Evolutionary conservation across 2,113 vertebrate genomes (phyloP).

Genomic region (Tetraodon nigroviridis): DNA sequence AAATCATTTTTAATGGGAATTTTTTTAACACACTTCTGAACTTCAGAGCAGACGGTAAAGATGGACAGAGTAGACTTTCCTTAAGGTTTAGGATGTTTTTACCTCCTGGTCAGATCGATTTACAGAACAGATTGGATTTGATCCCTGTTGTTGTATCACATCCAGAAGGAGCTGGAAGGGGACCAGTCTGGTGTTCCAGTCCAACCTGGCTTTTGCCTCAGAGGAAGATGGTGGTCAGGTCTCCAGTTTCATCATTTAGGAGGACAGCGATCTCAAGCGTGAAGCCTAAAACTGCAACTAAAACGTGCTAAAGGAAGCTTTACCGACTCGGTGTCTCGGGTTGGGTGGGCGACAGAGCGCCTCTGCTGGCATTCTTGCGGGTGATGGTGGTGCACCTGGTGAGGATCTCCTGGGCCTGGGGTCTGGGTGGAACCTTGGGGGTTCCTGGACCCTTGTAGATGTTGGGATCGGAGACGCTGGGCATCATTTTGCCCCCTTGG

Average conservation of each 20-base stretch:
- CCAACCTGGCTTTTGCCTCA: neutral
- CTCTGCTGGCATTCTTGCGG: slow-evolving; percentile 58
- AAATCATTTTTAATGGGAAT: too few relatives aligned
- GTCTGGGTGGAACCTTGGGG: slow-evolving; percentile 79
- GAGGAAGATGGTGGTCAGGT: too few relatives aligned
- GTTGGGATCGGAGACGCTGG: slow-evolving; percentile 41
- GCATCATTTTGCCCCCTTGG: neutral
- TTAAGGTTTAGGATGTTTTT: too few relatives aligned
- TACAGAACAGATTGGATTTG: too few relatives aligned
- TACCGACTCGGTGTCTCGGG: slow-evolving; percentile 29
- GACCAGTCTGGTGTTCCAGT: neutral
- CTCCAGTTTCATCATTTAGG: too few relatives aligned
- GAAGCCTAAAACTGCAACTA: too few relatives aligned
- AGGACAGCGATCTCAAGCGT: too few relatives aligned
- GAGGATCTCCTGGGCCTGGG: slow-evolving; percentile 73
- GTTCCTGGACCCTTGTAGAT: slow-evolving; percentile 11
- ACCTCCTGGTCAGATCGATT: too few relatives aligned
- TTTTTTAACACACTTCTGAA: too few relatives aligned
- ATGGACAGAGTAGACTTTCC: too few relatives aligned
- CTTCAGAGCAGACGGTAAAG: too few relatives aligned
- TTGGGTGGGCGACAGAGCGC: neutral
- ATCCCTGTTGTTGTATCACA: too few relatives aligned
- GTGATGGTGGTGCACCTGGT: slow-evolving; percentile 80
- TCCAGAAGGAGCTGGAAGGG: neutral
- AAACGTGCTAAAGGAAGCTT: neutral